Base-by-base conservation (phyloP, 2,113 vertebrate genomes). In the Rhabdomys dilectus region DNA sequence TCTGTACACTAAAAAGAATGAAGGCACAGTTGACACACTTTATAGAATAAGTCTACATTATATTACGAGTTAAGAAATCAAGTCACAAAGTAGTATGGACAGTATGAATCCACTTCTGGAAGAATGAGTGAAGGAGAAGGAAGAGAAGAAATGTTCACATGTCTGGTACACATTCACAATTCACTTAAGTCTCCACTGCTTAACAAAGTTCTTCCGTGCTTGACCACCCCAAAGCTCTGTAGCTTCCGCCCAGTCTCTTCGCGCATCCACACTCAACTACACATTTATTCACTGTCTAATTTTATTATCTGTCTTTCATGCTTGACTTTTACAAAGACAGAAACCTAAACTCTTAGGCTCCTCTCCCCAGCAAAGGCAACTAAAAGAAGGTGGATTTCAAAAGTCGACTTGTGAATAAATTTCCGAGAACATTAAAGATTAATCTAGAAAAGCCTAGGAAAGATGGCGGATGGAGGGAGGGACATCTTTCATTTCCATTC, bases 361-460 rank as follows among this genome's bases (percentile, higher is more conserved):
- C 22, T 16, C 22, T 22, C 51, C 26, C 24, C 45, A 77, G 62
- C 16, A 88, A 68, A 39, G 53, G 77, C 60, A 81, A 72, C 16
- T 22, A 10, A 95, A 29, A 12, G 21, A 17, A 58, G 22, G 0
- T 81, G 70, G 56, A 31, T 31, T 51, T 80, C 9, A 8, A n/a
- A 51, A 88, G 88, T 64, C 58, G 62, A 29, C 39, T 88, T 91
- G 70, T 86, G n/a, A 94, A 75, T 88, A 8, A 96, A 95, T 78
- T 6, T 73, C 68, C 22, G 89, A 36, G 82, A 76, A 86, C 53
- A 60, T 34, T 19, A 34, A 89, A 66, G 91, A 80, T 22, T 73
- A n/a, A 72, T 53, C 75, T 29, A 45, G 7, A 68, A 12, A 22
- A 36, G 70, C 76, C 11, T 39, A 5, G 64, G 82, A 36, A 19